A percentile compares a stretch with the other conserved stretches of the same genome.
Evolutionary conservation across 35 echinoderm and acorn worm species (phyloP).

Genomic region (Holothuria glaberrima): DNA sequence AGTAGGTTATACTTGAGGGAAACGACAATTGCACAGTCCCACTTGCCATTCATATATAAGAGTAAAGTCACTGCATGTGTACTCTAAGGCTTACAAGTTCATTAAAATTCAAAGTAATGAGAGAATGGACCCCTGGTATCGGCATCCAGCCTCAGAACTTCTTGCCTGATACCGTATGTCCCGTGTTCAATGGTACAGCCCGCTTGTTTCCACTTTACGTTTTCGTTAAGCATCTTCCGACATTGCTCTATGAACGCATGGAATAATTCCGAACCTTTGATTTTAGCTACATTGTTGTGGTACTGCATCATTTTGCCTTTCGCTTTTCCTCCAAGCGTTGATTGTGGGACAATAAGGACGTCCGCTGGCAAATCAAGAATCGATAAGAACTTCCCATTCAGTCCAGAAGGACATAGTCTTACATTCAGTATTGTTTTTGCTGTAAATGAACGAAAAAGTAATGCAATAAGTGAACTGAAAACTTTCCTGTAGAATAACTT

Average conservation of each 20-base stretch:
- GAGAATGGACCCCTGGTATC: slow-evolving; percentile 77
- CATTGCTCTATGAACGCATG: slow-evolving; percentile 53
- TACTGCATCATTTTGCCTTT: slow-evolving; percentile 95
- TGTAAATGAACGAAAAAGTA: slow-evolving; percentile 36
- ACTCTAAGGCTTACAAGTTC: not conserved
- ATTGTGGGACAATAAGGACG: slow-evolving; percentile 71
- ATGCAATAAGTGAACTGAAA: too few species aligned
- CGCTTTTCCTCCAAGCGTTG: slow-evolving; percentile 86
- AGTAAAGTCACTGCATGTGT: too few species aligned
- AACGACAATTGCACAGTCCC: too few species aligned
- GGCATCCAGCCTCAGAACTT: slow-evolving; percentile 51
- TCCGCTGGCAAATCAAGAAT: slow-evolving; percentile 79
- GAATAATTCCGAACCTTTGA: slow-evolving; percentile 69
- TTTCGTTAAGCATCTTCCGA: slow-evolving; percentile 1
- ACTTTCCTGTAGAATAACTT: too few species aligned
- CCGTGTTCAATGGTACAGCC: slow-evolving; percentile 57
- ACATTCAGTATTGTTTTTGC: slow-evolving; percentile 72
- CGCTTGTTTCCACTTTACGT: slow-evolving; percentile 54
- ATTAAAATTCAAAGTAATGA: slow-evolving; percentile 83
- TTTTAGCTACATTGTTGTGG: slow-evolving; percentile 80
- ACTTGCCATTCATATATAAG: too few species aligned
- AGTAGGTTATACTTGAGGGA: too few species aligned
- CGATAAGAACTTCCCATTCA: slow-evolving; percentile 57
- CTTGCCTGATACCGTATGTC: slow-evolving; percentile 86
- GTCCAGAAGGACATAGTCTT: slow-evolving; percentile 47